These are phyloP conservation scores for Plectus sambesii DNA, from an alignment of 1,140 invertebrate species.

Conservation along the genomic window DNA sequence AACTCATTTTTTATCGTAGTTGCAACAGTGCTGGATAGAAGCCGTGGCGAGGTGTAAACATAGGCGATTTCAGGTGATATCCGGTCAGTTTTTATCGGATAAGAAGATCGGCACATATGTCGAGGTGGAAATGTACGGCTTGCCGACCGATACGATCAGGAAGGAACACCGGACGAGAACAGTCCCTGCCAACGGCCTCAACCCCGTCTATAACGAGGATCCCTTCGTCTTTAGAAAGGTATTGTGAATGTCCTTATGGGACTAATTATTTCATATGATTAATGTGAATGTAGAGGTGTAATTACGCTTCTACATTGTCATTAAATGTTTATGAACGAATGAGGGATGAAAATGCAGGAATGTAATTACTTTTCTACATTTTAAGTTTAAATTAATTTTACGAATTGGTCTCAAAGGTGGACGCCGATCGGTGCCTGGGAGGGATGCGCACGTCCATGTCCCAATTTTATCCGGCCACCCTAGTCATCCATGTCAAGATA, in stretches of 20 bases:
- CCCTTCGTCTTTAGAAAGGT: slow-evolving; percentile 94
- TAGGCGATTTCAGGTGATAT: slow-evolving; percentile 79
- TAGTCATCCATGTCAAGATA: too few species aligned
- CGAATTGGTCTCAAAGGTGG: background rate
- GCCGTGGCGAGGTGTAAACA: slow-evolving; percentile 8
- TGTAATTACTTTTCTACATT: too few species aligned
- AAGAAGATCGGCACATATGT: slow-evolving; percentile 98
- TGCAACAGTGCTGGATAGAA: too few species aligned
- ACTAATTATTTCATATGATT: slow-evolving; percentile 5
- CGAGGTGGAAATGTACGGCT: slow-evolving; percentile 98
- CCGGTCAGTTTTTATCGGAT: slow-evolving; percentile 97
- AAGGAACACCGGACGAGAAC: slow-evolving; percentile 92
- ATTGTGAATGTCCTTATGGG: too few species aligned
- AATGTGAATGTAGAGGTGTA: too few species aligned
- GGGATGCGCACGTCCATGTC: too few species aligned
- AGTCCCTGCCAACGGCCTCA: slow-evolving; percentile 89
- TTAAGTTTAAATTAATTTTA: too few species aligned
- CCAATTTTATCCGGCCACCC: too few species aligned
- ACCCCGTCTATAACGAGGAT: slow-evolving; percentile 96
- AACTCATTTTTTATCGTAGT: background rate
- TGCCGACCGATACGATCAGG: slow-evolving; percentile 94
- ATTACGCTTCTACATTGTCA: too few species aligned
- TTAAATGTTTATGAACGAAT: too few species aligned
- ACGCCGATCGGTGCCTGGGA: too few species aligned
- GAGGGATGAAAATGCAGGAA: too few species aligned